These are phyloP conservation scores for Tiliqua scincoides DNA, from an alignment of 2,113 vertebrate genomes.

Conservation along the genomic window DNA sequence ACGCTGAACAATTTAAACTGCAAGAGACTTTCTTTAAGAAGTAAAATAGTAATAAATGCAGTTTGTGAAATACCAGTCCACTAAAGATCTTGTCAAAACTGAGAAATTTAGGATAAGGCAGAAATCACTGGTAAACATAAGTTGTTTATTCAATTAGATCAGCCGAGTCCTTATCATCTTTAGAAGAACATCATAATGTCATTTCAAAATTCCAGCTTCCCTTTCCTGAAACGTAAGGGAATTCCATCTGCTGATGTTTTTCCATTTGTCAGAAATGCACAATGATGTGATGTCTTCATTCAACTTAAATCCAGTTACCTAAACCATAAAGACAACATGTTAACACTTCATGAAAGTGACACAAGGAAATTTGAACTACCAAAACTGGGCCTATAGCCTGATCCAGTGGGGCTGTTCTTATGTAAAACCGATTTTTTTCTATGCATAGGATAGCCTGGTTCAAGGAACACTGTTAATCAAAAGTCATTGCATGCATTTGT, in stretches of 20 bases:
- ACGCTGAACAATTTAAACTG: neutral
- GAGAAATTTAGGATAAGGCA: neutral
- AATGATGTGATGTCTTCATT: neutral
- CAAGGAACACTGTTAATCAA: neutral
- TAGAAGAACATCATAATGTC: neutral
- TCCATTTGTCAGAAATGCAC: neutral
- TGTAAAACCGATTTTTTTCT: too few species aligned
- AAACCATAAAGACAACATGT: neutral
- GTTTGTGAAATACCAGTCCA: neutral
- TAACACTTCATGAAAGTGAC: neutral
- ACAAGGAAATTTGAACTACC: neutral
- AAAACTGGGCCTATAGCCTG: too few species aligned
- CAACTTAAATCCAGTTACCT: constrained; percentile 7
- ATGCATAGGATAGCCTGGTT: neutral
- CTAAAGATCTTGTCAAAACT: constrained; percentile 2
- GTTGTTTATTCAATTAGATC: neutral
- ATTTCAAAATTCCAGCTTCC: neutral
- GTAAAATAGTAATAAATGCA: constrained; percentile 3
- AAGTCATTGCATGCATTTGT: neutral
- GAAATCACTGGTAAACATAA: neutral
- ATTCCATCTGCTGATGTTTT: neutral
- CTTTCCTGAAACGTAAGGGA: constrained; percentile 2
- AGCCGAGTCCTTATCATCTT: neutral
- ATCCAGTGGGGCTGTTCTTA: too few species aligned
- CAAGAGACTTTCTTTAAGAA: neutral